Conservation (phyloP, 2,797 vertebrate species). For the Pipistrellus nathusii region DNA sequence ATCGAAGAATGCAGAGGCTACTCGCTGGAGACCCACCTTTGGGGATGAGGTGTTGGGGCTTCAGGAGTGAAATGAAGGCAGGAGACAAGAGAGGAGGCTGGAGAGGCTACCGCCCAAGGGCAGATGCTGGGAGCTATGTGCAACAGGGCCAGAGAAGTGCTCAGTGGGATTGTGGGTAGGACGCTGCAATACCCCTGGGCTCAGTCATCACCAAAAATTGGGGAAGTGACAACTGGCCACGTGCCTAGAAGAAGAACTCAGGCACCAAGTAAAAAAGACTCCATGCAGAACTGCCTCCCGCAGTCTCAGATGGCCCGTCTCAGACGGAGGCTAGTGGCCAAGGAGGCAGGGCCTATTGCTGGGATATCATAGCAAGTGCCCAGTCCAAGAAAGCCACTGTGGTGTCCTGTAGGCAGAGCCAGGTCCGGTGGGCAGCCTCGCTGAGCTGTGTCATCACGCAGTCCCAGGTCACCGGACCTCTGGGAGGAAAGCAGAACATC, state of each 20-base stretch:
- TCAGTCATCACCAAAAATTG: not conserved
- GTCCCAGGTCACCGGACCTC: conserved; percentile 91
- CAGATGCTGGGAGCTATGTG: not conserved
- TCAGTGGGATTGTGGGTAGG: not conserved
- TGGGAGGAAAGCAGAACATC: conserved; percentile 81
- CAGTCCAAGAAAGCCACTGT: conserved; percentile 92
- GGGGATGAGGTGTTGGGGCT: not conserved
- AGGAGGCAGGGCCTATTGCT: conserved; percentile 79
- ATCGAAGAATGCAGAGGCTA: not conserved
- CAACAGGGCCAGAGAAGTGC: not conserved
- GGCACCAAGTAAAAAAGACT: conserved; percentile 55
- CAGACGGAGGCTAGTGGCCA: not conserved
- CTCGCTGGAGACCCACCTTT: not conserved
- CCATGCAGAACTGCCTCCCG: conserved; percentile 12
- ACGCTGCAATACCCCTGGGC: not conserved
- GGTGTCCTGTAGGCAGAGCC: conserved; percentile 93
- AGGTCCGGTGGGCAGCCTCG: conserved; percentile 91
- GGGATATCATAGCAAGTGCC: conserved; percentile 92
- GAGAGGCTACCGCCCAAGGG: not conserved
- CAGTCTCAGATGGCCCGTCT: not conserved
- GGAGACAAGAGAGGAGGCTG: not conserved
- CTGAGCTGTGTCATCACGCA: conserved; percentile 92
- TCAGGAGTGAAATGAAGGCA: not conserved
- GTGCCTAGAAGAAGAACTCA: conserved; percentile 41
- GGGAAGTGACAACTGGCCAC: not conserved